phyloP scores from a whole-genome alignment of 2,113 vertebrate genomes.

The Camelus dromedarius region DNA sequence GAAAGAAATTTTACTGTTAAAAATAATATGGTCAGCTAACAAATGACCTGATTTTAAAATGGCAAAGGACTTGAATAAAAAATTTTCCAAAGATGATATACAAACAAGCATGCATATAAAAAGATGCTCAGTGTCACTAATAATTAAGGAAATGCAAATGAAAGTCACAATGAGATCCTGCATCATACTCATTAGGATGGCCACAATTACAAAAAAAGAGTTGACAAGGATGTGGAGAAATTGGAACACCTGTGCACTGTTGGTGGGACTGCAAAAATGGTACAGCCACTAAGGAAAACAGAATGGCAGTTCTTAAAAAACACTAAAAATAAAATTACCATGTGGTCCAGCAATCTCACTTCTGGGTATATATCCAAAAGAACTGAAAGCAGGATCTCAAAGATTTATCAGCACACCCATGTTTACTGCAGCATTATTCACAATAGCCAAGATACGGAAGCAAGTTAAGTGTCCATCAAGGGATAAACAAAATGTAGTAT shows the following conservation, averaged over 20 bases:
- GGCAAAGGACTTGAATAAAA: background rate
- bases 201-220: background rate
- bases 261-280: background rate
- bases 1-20: background rate
- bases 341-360: background rate
- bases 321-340: background rate
- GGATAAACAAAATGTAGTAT: background rate
- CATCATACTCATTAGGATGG: background rate
- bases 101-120: background rate
- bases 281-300: background rate
- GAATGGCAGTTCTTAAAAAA: background rate
- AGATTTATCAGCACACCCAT: background rate
- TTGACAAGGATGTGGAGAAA: background rate
- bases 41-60: slow-evolving; percentile 11
- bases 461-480: background rate
- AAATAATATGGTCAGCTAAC: background rate
- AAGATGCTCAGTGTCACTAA: background rate
- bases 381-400: background rate
- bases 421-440: background rate
- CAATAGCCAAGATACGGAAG: background rate
- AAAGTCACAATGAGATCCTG: background rate
- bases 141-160: too few species aligned
- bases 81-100: background rate
- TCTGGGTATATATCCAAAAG: background rate
- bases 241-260: background rate